Evolutionary conservation across 2,113 vertebrate species (phyloP).

Genomic region (Varanus salvator): DNA sequence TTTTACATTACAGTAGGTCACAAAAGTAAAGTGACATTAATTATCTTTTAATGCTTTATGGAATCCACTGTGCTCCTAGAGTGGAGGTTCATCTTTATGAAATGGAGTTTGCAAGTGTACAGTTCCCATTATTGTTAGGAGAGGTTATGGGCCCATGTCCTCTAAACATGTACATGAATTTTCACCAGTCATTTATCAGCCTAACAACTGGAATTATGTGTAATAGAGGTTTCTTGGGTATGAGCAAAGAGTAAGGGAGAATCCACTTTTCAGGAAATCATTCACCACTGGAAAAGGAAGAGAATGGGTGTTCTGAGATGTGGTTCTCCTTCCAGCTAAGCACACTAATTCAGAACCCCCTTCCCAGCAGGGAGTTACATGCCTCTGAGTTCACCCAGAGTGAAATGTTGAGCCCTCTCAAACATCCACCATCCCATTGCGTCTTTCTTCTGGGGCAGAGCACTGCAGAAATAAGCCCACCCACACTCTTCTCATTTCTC

Average conservation of each 20-base stretch:
- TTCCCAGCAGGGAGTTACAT: no score
- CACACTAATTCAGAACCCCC: no score
- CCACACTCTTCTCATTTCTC: no score
- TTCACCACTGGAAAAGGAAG: neutral
- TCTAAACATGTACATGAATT: constrained; percentile 36
- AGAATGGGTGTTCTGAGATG: neutral
- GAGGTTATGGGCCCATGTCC: constrained; percentile 39
- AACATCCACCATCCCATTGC: no score
- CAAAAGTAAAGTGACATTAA: constrained; percentile 48
- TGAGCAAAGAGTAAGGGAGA: neutral
- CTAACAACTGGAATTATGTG: constrained; percentile 16
- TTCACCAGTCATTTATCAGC: constrained; percentile 33
- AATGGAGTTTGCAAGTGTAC: constrained; percentile 38
- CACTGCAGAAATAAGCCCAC: no score
- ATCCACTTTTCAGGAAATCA: constrained; percentile 14
- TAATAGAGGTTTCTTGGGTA: neutral
- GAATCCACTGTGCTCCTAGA: neutral
- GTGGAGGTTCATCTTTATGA: constrained; percentile 30
- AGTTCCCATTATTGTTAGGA: constrained; percentile 28
- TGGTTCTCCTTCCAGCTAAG: no score
- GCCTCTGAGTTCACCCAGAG: no score
- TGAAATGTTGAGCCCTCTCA: no score
- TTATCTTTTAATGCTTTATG: constrained; percentile 46
- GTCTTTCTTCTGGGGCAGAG: no score
- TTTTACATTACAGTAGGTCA: neutral